Evolutionary conservation across 2,797 vertebrate species (phyloP), one percentile per base, ranked within the genome.

Genomic region (Catharus ustulatus): DNA sequence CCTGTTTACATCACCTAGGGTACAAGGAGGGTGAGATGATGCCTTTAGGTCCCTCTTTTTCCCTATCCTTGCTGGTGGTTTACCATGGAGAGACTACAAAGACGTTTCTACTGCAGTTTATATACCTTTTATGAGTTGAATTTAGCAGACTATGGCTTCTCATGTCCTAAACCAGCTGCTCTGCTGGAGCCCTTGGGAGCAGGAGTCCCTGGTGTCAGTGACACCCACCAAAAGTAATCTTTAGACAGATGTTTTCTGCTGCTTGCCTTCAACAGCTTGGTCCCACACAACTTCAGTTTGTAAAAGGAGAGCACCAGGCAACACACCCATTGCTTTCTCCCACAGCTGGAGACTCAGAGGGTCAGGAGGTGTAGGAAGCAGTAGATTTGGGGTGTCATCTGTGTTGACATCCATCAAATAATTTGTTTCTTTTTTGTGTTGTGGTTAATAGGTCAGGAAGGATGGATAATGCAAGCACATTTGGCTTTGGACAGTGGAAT

Each of bases 231-330:
- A 29, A 3, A 22, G 20, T 38, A 26, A 22, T 42, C 23, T 54
- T 85, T 55, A n/a, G 45, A 57, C 4, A 9, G 16, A 12, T 54
- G 11, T 58, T 89, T 63, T 77, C 9, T 92, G 8, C 51, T 46
- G 19, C 38, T 72, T 54, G 43, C 9, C 38, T 67, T 79, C 63
- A 73, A 6, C 71, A 66, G 4, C 51, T 69, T 32, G 24, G 24
- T 71, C 26, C 64, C 17, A 9, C 24, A 42, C 20, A 52, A 20
- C 36, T 76, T 74, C 5, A 13, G 0, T 15, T 74, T 0, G 0
- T 48, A 71, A 54, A 30, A 51, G n/a, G 13, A 19, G 15, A 57
- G 9, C 7, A 1, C 22, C 15, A 6, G 34, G 16, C 43, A 78
- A 24, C 3, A 0, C 40, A 30, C 32, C 32, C 21, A 8, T 26